Base-by-base conservation (phyloP, 2,888 invertebrate species). In the Pinctada fucata region DNA sequence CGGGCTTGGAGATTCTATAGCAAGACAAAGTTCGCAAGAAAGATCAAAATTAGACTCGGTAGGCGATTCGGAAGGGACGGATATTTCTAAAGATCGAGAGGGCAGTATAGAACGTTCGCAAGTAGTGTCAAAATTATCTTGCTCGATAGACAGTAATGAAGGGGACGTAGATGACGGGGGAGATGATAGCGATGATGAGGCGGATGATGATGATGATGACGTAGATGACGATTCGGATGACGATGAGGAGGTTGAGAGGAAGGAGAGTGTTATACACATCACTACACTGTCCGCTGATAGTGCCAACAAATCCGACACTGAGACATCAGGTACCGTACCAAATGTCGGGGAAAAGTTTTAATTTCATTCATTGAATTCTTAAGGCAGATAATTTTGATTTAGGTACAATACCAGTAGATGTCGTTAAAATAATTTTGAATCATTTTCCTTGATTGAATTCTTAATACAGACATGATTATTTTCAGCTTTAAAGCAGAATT, bases 41-140 rank as follows among this genome's bases (percentile, higher is more conserved):
- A 83, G 89, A 16, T 85, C 85, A 47, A 89, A 89, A 80, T 82
- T 88, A 45, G 89, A 88, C 75, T 90, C 89, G 0, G 86, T 86
- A 4, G 88, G 86, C 13, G 89, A 89, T 80, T 88, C 88, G 3
- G 89, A 89, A 75, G 84, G 87, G 49, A 87, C 88, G 5, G 89
- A 89, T 72, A 81, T 85, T 48, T 87, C 87, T 67, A 86, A 87
- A 72, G 87, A 88, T 50, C 82, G 84, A 4, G 86, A 88, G 8
- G 85, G 86, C 8, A 87, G 87, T 76, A 75, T 83, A 13, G 87
- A 85, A 6, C 66, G 84, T 13, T 50, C 65, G 3, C 48, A 66
- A 65, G 75, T 75, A 31, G 77, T 92, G 47, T 92, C 93, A 69
- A 93, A 93, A 83, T 91, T 93, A 73, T 93, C 93, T 1, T 76